phyloP scores from a whole-genome alignment of 2,113 vertebrate species.

The Campylorhamphus procurvoides region DNA sequence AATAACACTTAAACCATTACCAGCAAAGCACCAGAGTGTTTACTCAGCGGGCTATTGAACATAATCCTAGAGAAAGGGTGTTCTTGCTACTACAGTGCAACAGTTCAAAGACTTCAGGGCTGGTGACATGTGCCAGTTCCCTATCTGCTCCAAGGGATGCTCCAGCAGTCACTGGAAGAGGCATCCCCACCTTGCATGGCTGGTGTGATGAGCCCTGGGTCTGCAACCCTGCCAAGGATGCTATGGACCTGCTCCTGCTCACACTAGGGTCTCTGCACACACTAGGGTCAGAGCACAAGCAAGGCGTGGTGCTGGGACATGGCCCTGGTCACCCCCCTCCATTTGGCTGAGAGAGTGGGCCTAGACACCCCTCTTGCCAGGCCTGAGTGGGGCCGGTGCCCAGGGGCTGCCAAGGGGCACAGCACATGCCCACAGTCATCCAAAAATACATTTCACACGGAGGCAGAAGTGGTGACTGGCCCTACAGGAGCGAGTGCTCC shows the following conservation, averaged over 20 bases:
- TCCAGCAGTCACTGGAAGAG: rapidly evolving
- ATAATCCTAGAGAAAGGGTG: background rate
- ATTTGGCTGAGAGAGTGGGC: rapidly evolving
- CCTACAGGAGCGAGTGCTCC: background rate
- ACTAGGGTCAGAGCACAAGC: rapidly evolving
- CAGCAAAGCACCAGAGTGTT: background rate
- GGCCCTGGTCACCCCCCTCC: rapidly evolving
- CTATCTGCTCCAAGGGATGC: background rate
- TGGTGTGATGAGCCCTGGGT: background rate
- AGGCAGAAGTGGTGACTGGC: background rate
- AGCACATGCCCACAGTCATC: rapidly evolving
- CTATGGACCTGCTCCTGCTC: background rate
- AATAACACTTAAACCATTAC: background rate
- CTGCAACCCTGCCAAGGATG: background rate
- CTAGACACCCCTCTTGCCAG: rapidly evolving
- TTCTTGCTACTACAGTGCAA: background rate
- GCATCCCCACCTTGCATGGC: rapidly evolving
- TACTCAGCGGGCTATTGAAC: background rate
- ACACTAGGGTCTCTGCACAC: rapidly evolving
- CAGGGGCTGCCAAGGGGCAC: background rate
- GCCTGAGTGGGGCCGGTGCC: rapidly evolving
- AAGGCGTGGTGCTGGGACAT: rapidly evolving
- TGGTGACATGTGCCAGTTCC: rapidly evolving
- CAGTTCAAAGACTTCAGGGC: background rate
- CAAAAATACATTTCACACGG: rapidly evolving